A percentile compares a stretch with the other conserved stretches of the same genome.
Evolutionary conservation across 2,113 vertebrate genomes (phyloP).

Genomic region (Ia io): DNA sequence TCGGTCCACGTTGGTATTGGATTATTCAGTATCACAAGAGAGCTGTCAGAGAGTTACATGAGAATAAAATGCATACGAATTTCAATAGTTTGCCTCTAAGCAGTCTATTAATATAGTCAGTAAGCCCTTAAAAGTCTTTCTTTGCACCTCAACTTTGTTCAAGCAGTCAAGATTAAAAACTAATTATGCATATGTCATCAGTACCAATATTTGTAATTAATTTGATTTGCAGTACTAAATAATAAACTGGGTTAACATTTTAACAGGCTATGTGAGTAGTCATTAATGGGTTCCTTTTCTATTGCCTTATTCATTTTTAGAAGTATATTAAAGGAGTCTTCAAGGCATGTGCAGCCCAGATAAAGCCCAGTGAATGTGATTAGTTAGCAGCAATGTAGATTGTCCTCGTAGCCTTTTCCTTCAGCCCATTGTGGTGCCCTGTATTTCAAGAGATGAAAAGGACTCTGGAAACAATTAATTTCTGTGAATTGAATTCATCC

Average conservation of each 20-base stretch:
- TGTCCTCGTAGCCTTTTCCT: slow-evolving; percentile 62
- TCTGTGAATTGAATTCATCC: slow-evolving; percentile 83
- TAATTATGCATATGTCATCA: slow-evolving; percentile 76
- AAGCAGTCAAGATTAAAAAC: slow-evolving; percentile 78
- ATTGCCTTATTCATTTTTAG: slow-evolving; percentile 72
- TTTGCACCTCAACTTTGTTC: slow-evolving; percentile 65
- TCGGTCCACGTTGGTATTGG: slow-evolving; percentile 52
- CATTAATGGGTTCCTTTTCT: slow-evolving; percentile 74
- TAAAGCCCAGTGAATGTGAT: slow-evolving; percentile 73
- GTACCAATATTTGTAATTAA: slow-evolving; percentile 82
- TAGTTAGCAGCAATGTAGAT: slow-evolving; percentile 74
- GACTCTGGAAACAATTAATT: slow-evolving; percentile 86
- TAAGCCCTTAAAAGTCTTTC: slow-evolving; percentile 63
- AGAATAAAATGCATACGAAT: slow-evolving; percentile 64
- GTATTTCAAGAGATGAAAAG: slow-evolving; percentile 76
- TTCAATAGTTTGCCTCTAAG: slow-evolving; percentile 63
- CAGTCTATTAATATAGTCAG: slow-evolving; percentile 54
- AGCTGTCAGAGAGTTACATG: slow-evolving; percentile 51
- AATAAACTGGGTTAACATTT: slow-evolving; percentile 76
- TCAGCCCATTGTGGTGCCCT: slow-evolving; percentile 54
- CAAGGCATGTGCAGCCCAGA: slow-evolving; percentile 73
- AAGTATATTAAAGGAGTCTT: slow-evolving; percentile 76
- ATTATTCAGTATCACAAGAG: slow-evolving; percentile 65
- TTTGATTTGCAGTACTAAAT: slow-evolving; percentile 80
- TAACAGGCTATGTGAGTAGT: slow-evolving; percentile 66